Base-by-base conservation (phyloP, 2,797 vertebrate genomes). In the Bradypus variegatus region DNA sequence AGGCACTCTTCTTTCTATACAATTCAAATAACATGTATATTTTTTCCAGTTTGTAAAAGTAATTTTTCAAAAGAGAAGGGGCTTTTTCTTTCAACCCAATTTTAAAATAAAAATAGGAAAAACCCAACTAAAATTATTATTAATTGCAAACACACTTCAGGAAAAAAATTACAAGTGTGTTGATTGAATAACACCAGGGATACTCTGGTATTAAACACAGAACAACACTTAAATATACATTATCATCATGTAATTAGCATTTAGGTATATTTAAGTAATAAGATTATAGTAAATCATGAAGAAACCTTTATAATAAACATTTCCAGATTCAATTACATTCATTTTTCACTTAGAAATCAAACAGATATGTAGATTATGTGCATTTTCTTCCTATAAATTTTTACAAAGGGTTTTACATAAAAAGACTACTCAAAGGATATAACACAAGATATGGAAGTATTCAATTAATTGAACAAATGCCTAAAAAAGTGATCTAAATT, bases 131-230 rank as follows among this genome's bases (percentile, higher is more conserved):
- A 41, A 93, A 92, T 8, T 81, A 89, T n/a, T 75, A 38, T 69
- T 89, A 94, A 86, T 45, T 65, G 18, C 83, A 83, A 91, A 86
- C 55, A 62, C 19, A 83, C 19, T 89, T 89, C 79, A 69, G 50
- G 55, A 65, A 91, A 91, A 79, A 60, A 62, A 79, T 21, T 87
- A 70, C n/a, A 31, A 78, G 41, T 58, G 3, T 75, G 19, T 58
- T 50, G 12, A 27, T 8, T 75, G 45, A 62, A 21, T 70, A 88
- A 85, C 76, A 65, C 62, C 38, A 89, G 53, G 29, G 50, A 92
- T 8, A 93, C 25, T 65, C 50, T 69, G 36, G 7, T 81, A 89
- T 36, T 85, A 92, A 88, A 72, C 33, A 92, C 27, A 77, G 23
- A 64, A 80, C 16, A 82, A 80, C 25, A 82, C 67, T 75, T 60